Evolutionary conservation across 2,797 vertebrate species (phyloP).

Genomic region (Gallirallus australis): DNA sequence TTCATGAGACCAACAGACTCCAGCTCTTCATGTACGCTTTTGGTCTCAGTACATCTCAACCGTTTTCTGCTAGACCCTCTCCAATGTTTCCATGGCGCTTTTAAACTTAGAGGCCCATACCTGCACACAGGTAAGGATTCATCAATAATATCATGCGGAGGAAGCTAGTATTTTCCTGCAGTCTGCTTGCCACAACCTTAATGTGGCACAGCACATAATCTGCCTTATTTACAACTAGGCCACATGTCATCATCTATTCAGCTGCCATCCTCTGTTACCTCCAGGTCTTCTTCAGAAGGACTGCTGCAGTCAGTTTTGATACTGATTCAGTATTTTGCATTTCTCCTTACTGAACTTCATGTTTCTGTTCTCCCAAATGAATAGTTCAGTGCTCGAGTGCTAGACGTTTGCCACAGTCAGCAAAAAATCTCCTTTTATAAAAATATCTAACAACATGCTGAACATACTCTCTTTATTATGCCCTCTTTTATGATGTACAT

Average conservation of each 20-base stretch:
- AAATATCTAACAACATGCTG: not conserved
- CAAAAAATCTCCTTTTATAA: slow-evolving; percentile 2
- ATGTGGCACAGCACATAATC: not conserved
- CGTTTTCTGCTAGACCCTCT: not conserved
- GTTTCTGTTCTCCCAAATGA: slow-evolving; percentile 4
- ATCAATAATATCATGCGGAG: not conserved
- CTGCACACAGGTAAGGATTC: not conserved
- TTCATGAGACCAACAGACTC: not conserved
- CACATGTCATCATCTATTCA: not conserved
- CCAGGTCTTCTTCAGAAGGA: not conserved
- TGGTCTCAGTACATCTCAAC: not conserved
- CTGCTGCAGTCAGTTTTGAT: not conserved
- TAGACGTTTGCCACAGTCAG: not conserved
- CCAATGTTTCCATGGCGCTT: not conserved
- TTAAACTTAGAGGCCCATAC: not conserved
- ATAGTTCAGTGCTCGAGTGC: not conserved
- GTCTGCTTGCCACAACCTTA: not conserved
- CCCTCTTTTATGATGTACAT: not conserved
- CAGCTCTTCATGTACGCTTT: not conserved
- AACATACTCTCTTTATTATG: not conserved
- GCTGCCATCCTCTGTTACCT: not conserved
- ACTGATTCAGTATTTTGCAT: not conserved
- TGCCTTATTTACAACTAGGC: not conserved
- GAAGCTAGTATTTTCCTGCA: not conserved
- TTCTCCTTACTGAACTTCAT: not conserved